These are phyloP conservation scores for Marmota flaviventris DNA, from an alignment of 2,113 vertebrate genomes.

Conservation along the genomic window DNA sequence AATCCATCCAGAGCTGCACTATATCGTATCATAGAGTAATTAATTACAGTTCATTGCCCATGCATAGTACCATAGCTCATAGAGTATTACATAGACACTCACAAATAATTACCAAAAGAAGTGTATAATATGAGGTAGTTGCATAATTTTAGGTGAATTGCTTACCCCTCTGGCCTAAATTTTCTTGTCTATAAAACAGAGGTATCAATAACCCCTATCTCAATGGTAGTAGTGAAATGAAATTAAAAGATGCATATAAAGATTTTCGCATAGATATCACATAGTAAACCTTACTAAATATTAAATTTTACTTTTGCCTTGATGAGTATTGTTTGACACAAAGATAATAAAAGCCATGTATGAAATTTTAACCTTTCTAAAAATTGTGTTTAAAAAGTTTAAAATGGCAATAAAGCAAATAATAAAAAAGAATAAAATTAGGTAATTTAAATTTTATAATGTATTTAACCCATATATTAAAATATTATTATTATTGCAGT, in stretches of 20 bases:
- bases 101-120: slow-evolving; percentile 25
- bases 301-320: neutral
- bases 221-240: neutral
- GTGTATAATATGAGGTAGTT: neutral
- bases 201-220: neutral
- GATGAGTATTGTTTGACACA: neutral
- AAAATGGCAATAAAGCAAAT: neutral
- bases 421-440: neutral
- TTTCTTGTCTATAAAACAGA: neutral
- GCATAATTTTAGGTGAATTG: neutral
- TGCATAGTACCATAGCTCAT: neutral
- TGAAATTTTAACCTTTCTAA: slow-evolving; percentile 20
- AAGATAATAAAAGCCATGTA: neutral
- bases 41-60: neutral
- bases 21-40: neutral
- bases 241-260: neutral
- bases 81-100: neutral
- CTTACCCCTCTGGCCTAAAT: neutral
- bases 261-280: neutral
- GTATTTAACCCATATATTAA: slow-evolving; percentile 8
- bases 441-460: slow-evolving; percentile 25
- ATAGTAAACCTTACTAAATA: slow-evolving; percentile 44
- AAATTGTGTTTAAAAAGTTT: neutral
- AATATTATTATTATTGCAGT: neutral
- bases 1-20: neutral